These are phyloP conservation scores for Fistularia commersonii DNA, from an alignment of 2,797 vertebrate genomes.

Conservation along the genomic window DNA sequence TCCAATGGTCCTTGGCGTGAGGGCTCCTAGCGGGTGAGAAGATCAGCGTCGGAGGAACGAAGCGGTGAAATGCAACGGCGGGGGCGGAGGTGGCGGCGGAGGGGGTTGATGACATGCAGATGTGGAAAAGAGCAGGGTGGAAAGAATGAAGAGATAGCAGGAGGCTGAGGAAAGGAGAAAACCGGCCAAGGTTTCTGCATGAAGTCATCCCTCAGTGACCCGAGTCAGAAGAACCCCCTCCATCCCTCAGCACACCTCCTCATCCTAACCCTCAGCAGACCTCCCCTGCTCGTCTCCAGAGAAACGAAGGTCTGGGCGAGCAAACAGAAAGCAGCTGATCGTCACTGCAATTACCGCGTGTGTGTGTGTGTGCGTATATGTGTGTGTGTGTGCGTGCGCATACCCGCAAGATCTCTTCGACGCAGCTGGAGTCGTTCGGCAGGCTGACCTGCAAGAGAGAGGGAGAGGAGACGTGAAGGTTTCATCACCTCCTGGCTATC, in stretches of 20 bases:
- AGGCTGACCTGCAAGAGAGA: slow-evolving; percentile 82
- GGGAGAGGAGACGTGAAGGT: slow-evolving; percentile 26
- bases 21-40: slow-evolving; percentile 1
- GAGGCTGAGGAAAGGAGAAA: slow-evolving; percentile 10
- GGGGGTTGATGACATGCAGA: slow-evolving; percentile 32
- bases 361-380: slow-evolving; percentile 28
- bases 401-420: slow-evolving; percentile 96
- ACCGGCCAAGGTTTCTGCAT: slow-evolving; percentile 41
- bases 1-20: slow-evolving; percentile 29
- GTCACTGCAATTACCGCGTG: slow-evolving; percentile 53
- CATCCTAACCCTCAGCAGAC: too few species aligned
- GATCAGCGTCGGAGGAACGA: not conserved
- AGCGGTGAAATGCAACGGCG: slow-evolving; percentile 25
- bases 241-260: too few species aligned
- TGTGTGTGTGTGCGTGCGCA: slow-evolving; percentile 52
- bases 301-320: slow-evolving; percentile 40
- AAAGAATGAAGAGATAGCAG: slow-evolving; percentile 14
- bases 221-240: slow-evolving; percentile 38
- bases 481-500: too few species aligned
- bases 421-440: slow-evolving; percentile 92
- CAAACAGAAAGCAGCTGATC: slow-evolving; percentile 64
- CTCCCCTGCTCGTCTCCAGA: slow-evolving; percentile 37
- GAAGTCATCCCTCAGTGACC: slow-evolving; percentile 49
- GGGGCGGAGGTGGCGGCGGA: too few species aligned
- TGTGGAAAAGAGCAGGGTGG: slow-evolving; percentile 7